Percentiles rank a stretch among this genome's conserved stretches.
phyloP scores from a whole-genome alignment of 2,888 invertebrate genomes.

The Carpatolechia fugitivella region DNA sequence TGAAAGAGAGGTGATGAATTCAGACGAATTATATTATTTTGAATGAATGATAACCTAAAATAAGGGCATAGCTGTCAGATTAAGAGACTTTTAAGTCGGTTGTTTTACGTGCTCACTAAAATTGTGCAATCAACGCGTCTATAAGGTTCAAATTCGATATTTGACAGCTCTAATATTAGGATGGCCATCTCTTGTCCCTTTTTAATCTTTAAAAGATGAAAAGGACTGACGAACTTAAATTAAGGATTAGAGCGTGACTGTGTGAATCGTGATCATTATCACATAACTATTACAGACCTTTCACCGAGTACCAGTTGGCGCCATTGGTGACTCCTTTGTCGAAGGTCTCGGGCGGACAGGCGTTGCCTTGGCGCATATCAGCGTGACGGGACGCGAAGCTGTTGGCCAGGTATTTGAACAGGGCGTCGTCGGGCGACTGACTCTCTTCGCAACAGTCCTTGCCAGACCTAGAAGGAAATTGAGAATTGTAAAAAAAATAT shows the following conservation, averaged over 20 bases:
- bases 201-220: too few relatives aligned
- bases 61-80: too few relatives aligned
- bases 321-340: constrained; percentile 93
- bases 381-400: constrained; percentile 87
- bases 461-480: constrained; percentile 56
- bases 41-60: too few relatives aligned
- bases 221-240: too few relatives aligned
- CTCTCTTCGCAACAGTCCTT: constrained; percentile 86
- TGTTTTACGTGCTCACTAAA: too few relatives aligned
- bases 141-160: too few relatives aligned
- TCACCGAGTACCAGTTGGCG: constrained; percentile 93
- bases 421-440: constrained; percentile 87
- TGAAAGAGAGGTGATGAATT: too few relatives aligned
- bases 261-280: background rate
- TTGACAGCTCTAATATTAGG: too few relatives aligned
- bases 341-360: constrained; percentile 87
- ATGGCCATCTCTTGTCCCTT: too few relatives aligned
- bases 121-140: too few relatives aligned
- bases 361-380: constrained; percentile 86
- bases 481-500: background rate
- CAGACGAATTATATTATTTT: too few relatives aligned
- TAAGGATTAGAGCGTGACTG: constrained; percentile 18
- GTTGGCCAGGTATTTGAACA: constrained; percentile 89
- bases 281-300: constrained; percentile 74
- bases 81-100: too few relatives aligned